Evolutionary conservation across 2,797 vertebrate genomes (phyloP), one percentile per base, ranked within the genome.

Genomic region (Apodemus agrarius): DNA sequence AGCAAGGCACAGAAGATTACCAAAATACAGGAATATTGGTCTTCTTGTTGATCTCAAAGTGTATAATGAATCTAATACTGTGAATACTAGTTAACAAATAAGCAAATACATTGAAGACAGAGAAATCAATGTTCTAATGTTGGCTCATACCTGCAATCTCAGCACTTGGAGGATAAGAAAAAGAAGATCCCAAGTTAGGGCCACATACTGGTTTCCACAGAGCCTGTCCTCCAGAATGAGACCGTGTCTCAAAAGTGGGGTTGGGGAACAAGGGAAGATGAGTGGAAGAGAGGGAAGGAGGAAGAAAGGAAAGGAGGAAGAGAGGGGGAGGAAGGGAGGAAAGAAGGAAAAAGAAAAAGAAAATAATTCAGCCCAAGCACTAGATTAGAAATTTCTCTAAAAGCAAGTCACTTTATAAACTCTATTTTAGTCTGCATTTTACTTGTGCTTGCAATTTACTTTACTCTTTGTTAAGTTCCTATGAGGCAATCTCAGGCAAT

Each of bases 401-500:
- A 87, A 40, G 40, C 1, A 65, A 24, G 46, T 82, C 88, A 57
- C 3, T 86, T 80, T 93, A 46, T 86, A 83, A 63, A 86, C 14
- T 46, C 92, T 57, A 29, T 37, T 88, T 52, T 49, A 37, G 6
- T 61, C 40, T 82, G 10, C 74, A 74, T 5, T 24, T 81, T 96
- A 75, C 37, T 91, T 86, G 61, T 59, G 78, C 19, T 26, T 69
- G 2, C 0, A 29, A 37, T 85, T 93, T 84, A 94, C 59, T 91
- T 96, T 78, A 34, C 49, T 88, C 31, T 88, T 96, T n/a, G 95
- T 65, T 93, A 95, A 92, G 12, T 87, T 26, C 31, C 49, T 86
- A 12, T 76, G 37, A 93, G n/a, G 57, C 5, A 67, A 21, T 79
- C 69, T 24, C 40, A 90, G 12, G n/a, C 54, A 92, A 80, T 17